Conservation (phyloP, 2,888 invertebrate species). For the Nebria salina region DNA sequence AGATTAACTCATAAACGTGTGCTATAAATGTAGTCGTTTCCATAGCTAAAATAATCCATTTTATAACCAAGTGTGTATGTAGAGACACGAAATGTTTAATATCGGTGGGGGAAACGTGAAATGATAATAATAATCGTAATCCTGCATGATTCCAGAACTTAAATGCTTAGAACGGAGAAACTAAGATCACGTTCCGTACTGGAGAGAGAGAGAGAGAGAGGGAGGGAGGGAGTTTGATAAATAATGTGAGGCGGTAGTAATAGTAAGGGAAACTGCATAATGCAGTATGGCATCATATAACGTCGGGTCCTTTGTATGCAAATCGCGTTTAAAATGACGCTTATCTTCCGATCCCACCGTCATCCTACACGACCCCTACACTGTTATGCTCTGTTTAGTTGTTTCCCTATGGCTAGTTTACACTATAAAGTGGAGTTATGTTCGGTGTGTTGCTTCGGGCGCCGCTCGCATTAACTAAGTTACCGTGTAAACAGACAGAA, state of each 20-base stretch:
- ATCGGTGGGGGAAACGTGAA: neutral
- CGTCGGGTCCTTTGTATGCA: constrained; percentile 53
- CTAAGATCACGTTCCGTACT: neutral
- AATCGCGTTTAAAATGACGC: constrained; percentile 52
- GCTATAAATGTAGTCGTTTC: neutral
- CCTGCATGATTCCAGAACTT: neutral
- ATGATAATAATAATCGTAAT: constrained; percentile 22
- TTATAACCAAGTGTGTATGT: neutral
- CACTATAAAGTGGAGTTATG: constrained; percentile 20
- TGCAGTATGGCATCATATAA: constrained; percentile 49
- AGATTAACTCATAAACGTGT: neutral
- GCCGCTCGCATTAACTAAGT: constrained; percentile 19
- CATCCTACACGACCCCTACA: constrained; percentile 8
- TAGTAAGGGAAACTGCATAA: constrained; percentile 48
- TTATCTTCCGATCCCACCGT: constrained; percentile 50
- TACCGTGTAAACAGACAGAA: constrained; percentile 15
- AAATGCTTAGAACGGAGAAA: neutral
- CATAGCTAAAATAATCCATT: neutral
- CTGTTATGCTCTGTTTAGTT: neutral
- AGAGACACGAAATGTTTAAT: neutral
- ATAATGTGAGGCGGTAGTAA: constrained; percentile 5
- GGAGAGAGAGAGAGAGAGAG: neutral
- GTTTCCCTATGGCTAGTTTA: constrained; percentile 17
- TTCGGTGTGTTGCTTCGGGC: neutral
- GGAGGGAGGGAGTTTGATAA: neutral